phyloP scores from a whole-genome alignment of 2,113 vertebrate species.

The Cyanocitta stelleri region DNA sequence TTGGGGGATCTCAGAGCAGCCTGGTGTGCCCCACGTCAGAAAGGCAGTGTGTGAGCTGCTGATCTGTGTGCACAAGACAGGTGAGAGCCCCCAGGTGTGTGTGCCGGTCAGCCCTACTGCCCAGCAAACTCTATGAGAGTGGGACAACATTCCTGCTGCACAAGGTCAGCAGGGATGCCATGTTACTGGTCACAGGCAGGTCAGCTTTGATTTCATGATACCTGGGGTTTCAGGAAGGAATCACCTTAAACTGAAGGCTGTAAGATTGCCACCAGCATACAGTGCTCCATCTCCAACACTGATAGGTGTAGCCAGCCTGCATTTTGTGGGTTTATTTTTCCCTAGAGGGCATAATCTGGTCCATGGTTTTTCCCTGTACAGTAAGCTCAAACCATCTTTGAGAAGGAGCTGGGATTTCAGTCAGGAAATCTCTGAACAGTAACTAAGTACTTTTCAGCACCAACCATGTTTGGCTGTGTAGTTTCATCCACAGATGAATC shows the following conservation, averaged over 20 bases:
- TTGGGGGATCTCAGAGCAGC: neutral
- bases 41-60: neutral
- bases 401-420: neutral
- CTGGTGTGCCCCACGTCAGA: neutral
- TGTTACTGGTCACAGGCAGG: neutral
- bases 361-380: neutral
- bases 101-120: accelerated
- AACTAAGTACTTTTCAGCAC: neutral
- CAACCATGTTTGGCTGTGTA: neutral
- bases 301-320: neutral
- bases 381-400: neutral
- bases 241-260: neutral
- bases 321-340: neutral
- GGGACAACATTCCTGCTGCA: neutral
- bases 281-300: neutral
- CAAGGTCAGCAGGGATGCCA: neutral
- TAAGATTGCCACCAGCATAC: neutral
- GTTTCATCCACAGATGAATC: neutral
- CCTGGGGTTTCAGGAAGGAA: neutral
- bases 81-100: neutral
- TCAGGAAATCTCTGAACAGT: neutral
- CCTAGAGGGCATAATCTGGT: neutral
- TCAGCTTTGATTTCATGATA: neutral
- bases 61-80: neutral
- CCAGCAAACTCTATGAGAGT: neutral